Base-by-base conservation (phyloP, 2,113 vertebrate species). In the Nothocercus julius region DNA sequence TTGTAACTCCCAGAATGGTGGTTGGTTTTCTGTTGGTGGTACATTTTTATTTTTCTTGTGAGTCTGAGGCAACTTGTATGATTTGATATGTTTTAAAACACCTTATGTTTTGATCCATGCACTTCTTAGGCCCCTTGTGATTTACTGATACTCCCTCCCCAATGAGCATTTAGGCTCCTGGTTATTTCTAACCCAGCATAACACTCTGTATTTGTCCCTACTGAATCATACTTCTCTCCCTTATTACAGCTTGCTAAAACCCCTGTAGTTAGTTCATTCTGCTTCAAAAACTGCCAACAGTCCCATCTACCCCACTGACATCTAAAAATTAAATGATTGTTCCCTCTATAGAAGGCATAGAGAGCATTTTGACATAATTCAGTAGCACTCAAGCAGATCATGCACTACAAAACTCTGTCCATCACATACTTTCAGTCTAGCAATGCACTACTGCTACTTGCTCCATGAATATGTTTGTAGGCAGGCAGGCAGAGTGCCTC, bases 401-500 rank as follows among this genome's bases (percentile, higher is more conserved):
- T 1, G 17, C 3, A 25, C 7, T 20, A 58, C 10, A 44, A 10
- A 18, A 13, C 91, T 30, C 62, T 16, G 9, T 9, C 9, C 13
- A 17, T 34, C 76, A 79, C 62, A 87, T 30, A 30, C 19, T 64
- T 80, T 32, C 42, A 59, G 34, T 61, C 7, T 32, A 53, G 72
- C 10, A 36, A 13, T 1, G 2, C 6, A 20, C 11, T 10, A 24
- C 7, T 40, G 17, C 67, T 68, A 24, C 51, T 34, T 74, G 72
- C n/a, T 58, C 61, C 36, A 21, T 0, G 5, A 59, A 8, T 25
- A 49, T 0, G 1, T 42, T 69, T 18, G 24, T 3, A 66, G 34
- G 34, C 34, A 11, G 32, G 36, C 10, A 83, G 34, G 16, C 30
- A 66, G 15, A 62, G 28, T 5, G 47, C 13, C 36, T 32, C 49